Conservation (phyloP, 2,113 vertebrate species). For the Coryphaenoides rupestris region DNA sequence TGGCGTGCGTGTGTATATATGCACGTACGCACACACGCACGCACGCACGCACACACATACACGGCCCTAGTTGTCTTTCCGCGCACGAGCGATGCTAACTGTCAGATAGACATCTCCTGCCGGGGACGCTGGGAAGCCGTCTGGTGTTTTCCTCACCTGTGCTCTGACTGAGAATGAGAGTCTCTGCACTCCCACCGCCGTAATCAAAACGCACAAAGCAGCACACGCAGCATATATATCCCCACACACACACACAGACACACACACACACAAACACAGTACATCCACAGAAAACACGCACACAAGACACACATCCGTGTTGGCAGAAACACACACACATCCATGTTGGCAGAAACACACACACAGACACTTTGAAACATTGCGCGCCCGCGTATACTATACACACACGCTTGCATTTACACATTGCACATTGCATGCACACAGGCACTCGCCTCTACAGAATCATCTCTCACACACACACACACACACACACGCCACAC, state of each 20-base stretch:
- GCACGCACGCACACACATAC: slow-evolving; percentile 8
- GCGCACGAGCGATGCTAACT: slow-evolving; percentile 33
- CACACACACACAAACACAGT: background rate
- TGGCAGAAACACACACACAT: too few species aligned
- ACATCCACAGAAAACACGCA: background rate
- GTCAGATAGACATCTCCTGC: slow-evolving; percentile 45
- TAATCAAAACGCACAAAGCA: slow-evolving; percentile 1
- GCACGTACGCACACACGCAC: slow-evolving; percentile 4
- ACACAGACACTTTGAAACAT: too few species aligned
- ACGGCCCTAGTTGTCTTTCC: slow-evolving; percentile 50
- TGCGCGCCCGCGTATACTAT: too few species aligned
- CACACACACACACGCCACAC: too few species aligned
- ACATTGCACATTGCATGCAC: too few species aligned
- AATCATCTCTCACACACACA: too few species aligned
- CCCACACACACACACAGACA: slow-evolving; percentile 2
- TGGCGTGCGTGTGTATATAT: too few species aligned
- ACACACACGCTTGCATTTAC: too few species aligned
- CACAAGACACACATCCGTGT: background rate
- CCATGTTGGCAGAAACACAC: background rate
- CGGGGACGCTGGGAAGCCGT: slow-evolving; percentile 37
- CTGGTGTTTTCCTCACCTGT: slow-evolving; percentile 37
- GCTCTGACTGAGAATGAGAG: slow-evolving; percentile 34
- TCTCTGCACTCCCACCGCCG: background rate
- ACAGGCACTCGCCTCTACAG: background rate
- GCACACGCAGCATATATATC: slow-evolving; percentile 1